Conservation (phyloP, 2,888 invertebrate genomes). For the Mimachlamys varia region DNA sequence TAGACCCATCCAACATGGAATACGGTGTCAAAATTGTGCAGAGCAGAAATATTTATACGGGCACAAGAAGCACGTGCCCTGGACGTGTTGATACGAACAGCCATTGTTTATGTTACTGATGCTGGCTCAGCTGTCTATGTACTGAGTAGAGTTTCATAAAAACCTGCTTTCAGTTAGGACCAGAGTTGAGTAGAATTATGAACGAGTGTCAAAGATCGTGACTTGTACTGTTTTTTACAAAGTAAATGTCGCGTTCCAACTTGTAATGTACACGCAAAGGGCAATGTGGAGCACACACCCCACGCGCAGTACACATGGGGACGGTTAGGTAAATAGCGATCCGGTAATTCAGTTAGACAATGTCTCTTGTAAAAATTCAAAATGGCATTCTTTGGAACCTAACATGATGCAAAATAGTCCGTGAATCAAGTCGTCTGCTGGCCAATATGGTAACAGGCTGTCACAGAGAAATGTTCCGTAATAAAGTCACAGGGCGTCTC, state of each 20-base stretch:
- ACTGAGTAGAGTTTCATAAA: background rate
- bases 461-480: background rate
- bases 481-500: background rate
- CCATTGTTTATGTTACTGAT: constrained; percentile 26
- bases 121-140: background rate
- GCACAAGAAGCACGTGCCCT: background rate
- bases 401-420: background rate
- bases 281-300: background rate
- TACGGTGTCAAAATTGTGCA: constrained; percentile 29
- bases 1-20: background rate
- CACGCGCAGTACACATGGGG: constrained; percentile 12
- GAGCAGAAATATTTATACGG: constrained; percentile 6
- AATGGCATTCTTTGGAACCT: constrained; percentile 12
- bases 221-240: constrained; percentile 27
- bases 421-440: background rate
- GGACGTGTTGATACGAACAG: background rate
- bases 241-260: constrained; percentile 34
- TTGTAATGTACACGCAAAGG: constrained; percentile 21
- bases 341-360: constrained; percentile 15
- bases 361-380: constrained; percentile 15
- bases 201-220: constrained; percentile 27
- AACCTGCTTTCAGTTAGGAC: constrained; percentile 27
- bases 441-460: background rate
- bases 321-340: background rate
- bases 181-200: background rate